A percentile compares a stretch with the other conserved stretches of the same genome.
Evolutionary conservation across 2,888 invertebrate species (phyloP).

Genomic region (Nasonovia ribisnigri): DNA sequence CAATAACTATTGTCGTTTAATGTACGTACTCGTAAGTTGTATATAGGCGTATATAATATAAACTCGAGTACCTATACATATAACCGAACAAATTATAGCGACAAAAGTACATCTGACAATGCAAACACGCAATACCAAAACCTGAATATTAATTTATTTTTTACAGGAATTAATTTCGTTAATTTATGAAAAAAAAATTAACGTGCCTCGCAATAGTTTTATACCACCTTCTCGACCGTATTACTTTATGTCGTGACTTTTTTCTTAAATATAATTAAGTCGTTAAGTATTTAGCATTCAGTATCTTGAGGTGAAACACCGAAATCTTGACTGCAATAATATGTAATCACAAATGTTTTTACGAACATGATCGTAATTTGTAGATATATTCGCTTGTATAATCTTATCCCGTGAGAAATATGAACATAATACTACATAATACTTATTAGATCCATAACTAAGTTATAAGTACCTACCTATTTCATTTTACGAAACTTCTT

Average conservation of each 20-base stretch:
- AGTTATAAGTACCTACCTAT: neutral
- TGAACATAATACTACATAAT: neutral
- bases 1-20: neutral
- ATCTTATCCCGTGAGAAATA: neutral
- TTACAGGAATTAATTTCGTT: neutral
- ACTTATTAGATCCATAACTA: neutral
- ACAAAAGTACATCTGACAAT: neutral
- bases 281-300: neutral
- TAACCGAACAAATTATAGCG: conserved; percentile 6
- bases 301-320: neutral
- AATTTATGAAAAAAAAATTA: too few relatives aligned
- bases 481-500: neutral
- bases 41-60: neutral
- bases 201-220: neutral
- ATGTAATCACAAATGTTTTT: conserved; percentile 27
- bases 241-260: conserved; percentile 14
- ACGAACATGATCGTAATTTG: neutral
- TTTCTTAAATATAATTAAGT: conserved; percentile 22
- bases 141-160: neutral
- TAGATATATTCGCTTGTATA: neutral
- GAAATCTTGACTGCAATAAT: conserved; percentile 7
- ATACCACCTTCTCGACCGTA: neutral
- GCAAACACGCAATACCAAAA: conserved; percentile 1
- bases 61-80: neutral
- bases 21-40: neutral